phyloP scores from a whole-genome alignment of 2,888 invertebrate genomes.

The Tipula lateralis region DNA sequence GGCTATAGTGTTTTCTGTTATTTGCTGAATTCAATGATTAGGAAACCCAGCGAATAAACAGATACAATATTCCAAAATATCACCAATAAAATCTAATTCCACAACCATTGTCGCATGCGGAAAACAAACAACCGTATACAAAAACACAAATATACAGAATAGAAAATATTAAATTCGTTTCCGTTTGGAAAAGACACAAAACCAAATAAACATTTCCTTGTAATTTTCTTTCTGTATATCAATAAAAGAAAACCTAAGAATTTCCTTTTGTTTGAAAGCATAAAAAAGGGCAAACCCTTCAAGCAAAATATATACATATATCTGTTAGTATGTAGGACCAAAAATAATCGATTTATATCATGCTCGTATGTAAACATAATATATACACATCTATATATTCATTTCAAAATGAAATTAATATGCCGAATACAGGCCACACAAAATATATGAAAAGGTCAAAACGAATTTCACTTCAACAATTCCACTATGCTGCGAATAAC shows the following conservation, averaged over 20 bases:
- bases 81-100: not conserved
- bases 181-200: not conserved
- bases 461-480: not conserved
- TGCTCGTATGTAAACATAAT: no score
- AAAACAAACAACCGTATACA: not conserved
- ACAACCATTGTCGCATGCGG: not conserved
- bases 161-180: not conserved
- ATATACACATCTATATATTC: no score
- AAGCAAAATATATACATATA: not conserved
- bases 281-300: not conserved
- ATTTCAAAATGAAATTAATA: not conserved
- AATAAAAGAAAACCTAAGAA: not conserved
- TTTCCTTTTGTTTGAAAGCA: not conserved
- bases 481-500: no score
- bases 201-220: not conserved
- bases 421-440: not conserved
- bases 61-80: not conserved
- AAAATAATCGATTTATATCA: not conserved
- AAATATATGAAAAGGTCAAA: not conserved
- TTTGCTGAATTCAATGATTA: no score
- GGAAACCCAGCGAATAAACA: no score
- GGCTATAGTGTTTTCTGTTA: no score
- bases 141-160: not conserved
- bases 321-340: not conserved
- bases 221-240: not conserved